Evolutionary conservation across 2,888 invertebrate species (phyloP).

Genomic region (Latrodectus elegans): DNA sequence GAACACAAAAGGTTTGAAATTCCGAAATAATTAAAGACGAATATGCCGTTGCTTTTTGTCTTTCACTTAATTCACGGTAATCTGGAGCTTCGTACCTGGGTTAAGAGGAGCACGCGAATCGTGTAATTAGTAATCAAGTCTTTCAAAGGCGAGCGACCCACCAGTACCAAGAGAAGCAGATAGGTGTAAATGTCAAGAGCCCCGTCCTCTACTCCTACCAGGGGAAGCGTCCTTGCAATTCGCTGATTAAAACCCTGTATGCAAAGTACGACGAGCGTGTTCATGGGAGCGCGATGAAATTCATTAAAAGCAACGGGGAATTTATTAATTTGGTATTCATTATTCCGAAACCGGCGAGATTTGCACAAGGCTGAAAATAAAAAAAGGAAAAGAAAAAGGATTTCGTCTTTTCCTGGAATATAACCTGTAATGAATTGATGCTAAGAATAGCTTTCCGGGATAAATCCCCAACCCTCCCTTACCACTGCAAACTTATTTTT

Average conservation of each 20-base stretch:
- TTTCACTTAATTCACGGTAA: no score
- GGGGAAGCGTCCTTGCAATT: background rate
- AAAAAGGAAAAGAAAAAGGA: background rate
- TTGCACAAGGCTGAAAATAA: background rate
- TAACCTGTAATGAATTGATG: background rate
- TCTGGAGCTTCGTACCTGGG: background rate
- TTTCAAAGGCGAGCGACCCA: background rate
- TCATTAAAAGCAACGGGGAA: constrained; percentile 32
- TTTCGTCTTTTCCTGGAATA: constrained; percentile 1
- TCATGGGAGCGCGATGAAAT: constrained; percentile 6
- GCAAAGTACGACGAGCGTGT: constrained; percentile 4
- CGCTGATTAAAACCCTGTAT: constrained; percentile 25
- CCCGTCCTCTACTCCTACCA: background rate
- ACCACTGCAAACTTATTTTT: no score
- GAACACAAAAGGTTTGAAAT: no score
- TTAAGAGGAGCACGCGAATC: background rate
- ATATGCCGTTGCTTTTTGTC: no score
- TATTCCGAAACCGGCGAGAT: constrained; percentile 20
- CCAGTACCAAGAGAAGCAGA: background rate
- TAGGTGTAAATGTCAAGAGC: constrained; percentile 21
- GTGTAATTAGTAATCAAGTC: constrained; percentile 1
- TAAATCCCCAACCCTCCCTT: background rate
- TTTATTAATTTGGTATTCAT: constrained; percentile 56
- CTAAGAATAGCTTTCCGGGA: background rate
- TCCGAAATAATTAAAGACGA: no score